Evolutionary conservation across 2,797 vertebrate genomes (phyloP).

Genomic region (Decapterus maruadsi): DNA sequence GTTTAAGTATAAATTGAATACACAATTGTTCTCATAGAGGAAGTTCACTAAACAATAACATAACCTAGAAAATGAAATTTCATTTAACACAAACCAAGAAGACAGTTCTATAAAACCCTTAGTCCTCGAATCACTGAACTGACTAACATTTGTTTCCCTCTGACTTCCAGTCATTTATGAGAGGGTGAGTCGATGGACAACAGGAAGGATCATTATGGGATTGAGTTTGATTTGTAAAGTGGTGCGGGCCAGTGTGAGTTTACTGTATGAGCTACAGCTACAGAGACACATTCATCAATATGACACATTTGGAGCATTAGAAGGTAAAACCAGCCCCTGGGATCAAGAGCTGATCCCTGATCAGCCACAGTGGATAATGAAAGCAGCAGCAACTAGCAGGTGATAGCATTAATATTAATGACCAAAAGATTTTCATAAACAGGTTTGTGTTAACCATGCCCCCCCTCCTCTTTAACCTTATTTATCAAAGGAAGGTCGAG

Average conservation of each 20-base stretch:
- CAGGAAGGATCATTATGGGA: conserved; percentile 80
- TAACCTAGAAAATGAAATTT: background rate
- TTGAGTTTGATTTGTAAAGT: conserved; percentile 90
- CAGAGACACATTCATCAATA: conserved; percentile 93
- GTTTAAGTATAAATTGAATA: too few species aligned
- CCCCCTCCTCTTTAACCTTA: conserved; percentile 15
- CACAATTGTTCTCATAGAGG: too few species aligned
- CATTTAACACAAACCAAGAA: background rate
- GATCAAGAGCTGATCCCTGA: conserved; percentile 73
- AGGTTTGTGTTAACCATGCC: conserved; percentile 28
- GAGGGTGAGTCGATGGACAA: conserved; percentile 3
- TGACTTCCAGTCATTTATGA: conserved; percentile 18
- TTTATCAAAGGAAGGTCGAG: conserved; percentile 21
- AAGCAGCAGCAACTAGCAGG: conserved; percentile 84
- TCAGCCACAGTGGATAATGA: conserved; percentile 85
- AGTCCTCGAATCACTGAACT: background rate
- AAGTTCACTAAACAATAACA: too few species aligned
- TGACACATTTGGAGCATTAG: conserved; percentile 94
- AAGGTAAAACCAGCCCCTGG: conserved; percentile 88
- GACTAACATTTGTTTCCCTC: background rate
- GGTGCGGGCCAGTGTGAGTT: conserved; percentile 89
- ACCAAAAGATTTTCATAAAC: conserved; percentile 40
- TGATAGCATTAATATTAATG: conserved; percentile 83
- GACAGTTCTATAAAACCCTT: background rate
- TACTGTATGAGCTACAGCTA: conserved; percentile 91